Evolutionary conservation across 2,888 invertebrate species (phyloP).

Genomic region (Campoplex nolae): DNA sequence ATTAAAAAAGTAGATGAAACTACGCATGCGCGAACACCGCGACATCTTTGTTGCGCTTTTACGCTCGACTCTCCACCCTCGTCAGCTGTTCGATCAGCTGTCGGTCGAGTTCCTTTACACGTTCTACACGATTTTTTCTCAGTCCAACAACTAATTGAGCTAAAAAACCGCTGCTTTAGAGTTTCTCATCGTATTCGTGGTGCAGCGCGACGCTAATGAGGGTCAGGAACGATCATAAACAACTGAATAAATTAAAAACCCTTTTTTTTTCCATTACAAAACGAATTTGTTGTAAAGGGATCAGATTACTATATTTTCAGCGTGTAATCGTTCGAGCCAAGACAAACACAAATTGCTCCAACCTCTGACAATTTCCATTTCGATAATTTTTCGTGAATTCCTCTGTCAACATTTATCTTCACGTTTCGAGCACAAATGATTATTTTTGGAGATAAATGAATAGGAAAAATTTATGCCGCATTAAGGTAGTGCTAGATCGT

Average conservation of each 20-base stretch:
- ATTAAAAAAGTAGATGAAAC: background rate
- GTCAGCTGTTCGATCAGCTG: constrained; percentile 57
- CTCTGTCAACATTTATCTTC: background rate
- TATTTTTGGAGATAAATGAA: background rate
- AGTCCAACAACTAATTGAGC: background rate
- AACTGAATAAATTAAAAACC: background rate
- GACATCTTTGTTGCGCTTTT: constrained; percentile 50
- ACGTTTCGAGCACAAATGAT: background rate
- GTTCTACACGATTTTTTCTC: background rate
- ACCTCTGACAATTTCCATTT: background rate
- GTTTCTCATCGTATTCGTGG: background rate
- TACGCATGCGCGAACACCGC: constrained; percentile 4
- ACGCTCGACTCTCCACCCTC: background rate
- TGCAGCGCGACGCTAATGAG: constrained; percentile 10
- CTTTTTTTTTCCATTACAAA: background rate
- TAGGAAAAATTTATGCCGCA: background rate
- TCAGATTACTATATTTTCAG: too few species aligned
- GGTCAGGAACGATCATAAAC: constrained; percentile 10
- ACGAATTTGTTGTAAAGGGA: background rate
- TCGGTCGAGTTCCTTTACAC: background rate
- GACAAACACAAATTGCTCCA: background rate
- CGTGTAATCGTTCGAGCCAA: background rate
- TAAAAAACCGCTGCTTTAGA: background rate
- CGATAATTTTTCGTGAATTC: background rate
- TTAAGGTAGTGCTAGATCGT: background rate